phyloP scores from a whole-genome alignment of 2,797 vertebrate species.

The Manis javanica region DNA sequence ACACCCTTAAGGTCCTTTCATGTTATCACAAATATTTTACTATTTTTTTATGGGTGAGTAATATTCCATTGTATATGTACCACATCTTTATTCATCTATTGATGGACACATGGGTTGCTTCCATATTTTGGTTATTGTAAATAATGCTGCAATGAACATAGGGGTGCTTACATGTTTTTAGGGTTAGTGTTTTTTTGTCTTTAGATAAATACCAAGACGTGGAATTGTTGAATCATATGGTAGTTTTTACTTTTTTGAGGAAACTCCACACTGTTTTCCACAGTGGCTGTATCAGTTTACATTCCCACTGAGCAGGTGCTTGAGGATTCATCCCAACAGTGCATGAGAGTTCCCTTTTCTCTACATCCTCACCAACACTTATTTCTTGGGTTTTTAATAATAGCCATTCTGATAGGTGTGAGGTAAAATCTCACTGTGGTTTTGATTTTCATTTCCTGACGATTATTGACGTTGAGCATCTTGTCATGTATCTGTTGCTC shows the following conservation, averaged over 20 bases:
- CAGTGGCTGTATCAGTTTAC: neutral
- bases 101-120: neutral
- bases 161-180: neutral
- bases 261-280: neutral
- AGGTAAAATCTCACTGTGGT: neutral
- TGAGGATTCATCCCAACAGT: neutral
- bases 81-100: neutral
- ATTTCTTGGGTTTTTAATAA: neutral
- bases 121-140: neutral
- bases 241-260: neutral
- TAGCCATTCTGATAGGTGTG: neutral
- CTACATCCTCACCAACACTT: neutral
- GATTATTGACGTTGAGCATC: neutral
- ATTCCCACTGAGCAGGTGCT: neutral
- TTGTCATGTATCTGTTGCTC: neutral
- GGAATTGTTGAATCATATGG: neutral
- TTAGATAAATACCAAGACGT: neutral
- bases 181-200: neutral
- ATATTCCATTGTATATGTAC: neutral
- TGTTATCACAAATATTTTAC: neutral
- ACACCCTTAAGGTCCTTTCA: neutral
- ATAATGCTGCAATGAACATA: neutral
- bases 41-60: neutral
- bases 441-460: neutral
- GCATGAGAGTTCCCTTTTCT: neutral